These are phyloP conservation scores for Torymus auratus DNA, from an alignment of 2,888 invertebrate genomes.

Conservation along the genomic window DNA sequence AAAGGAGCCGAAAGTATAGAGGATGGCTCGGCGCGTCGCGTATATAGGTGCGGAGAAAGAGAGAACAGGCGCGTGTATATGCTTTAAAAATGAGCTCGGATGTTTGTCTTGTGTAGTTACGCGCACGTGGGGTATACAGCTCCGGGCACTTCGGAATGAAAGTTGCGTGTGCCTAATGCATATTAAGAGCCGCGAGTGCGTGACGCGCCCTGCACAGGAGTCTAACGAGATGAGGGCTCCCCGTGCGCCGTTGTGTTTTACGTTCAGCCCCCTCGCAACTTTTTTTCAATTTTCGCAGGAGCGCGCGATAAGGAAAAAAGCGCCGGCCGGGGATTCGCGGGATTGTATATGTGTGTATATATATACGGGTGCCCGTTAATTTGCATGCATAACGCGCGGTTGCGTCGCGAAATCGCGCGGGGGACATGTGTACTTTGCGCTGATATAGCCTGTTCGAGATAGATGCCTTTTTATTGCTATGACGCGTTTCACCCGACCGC, in stretches of 20 bases:
- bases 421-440: no score
- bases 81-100: background rate
- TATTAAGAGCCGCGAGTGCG: constrained; percentile 36
- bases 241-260: no score
- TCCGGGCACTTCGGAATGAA: constrained; percentile 1
- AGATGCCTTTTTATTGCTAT: no score
- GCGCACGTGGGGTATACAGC: background rate
- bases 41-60: background rate
- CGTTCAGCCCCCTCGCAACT: background rate
- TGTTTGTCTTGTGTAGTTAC: background rate
- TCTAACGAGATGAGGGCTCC: constrained; percentile 14
- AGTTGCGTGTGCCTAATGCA: constrained; percentile 48
- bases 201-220: constrained; percentile 2
- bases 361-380: constrained; percentile 22
- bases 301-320: constrained; percentile 40
- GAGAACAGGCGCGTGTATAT: background rate
- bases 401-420: constrained; percentile 12
- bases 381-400: constrained; percentile 20
- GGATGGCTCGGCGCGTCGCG: constrained; percentile 9
- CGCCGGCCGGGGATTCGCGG: constrained; percentile 12
- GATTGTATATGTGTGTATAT: no score
- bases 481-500: no score
- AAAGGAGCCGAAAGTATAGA: constrained; percentile 3
- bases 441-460: no score
- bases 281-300: constrained; percentile 47